Percentiles rank a stretch among this genome's conserved stretches.
Evolutionary conservation across 2,113 vertebrate species (phyloP).

Genomic region (Mobula hypostoma): DNA sequence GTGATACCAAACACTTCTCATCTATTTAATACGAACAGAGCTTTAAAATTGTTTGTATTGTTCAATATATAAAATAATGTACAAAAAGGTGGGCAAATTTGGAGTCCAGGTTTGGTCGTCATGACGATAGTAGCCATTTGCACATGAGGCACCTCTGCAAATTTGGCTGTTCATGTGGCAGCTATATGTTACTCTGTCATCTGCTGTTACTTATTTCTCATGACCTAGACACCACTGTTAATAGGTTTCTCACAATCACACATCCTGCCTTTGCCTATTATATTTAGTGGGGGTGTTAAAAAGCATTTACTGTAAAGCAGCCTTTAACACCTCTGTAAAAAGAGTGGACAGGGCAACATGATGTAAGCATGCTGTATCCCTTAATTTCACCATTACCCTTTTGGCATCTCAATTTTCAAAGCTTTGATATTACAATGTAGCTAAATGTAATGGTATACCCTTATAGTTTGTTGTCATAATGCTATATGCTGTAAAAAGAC

Average conservation of each 20-base stretch:
- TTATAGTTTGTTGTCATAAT: constrained; percentile 20
- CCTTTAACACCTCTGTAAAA: not conserved
- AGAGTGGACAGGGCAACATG: not conserved
- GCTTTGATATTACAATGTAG: constrained; percentile 10
- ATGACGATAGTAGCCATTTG: constrained; percentile 5
- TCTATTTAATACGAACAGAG: constrained; percentile 30
- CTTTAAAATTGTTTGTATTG: constrained; percentile 19
- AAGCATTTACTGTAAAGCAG: not conserved
- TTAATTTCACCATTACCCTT: not conserved
- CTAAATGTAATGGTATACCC: constrained; percentile 18
- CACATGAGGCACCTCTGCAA: not conserved
- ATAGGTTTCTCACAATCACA: not conserved
- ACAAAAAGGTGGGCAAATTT: not conserved
- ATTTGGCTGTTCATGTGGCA: not conserved
- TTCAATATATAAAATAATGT: constrained; percentile 27
- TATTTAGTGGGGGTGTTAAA: not conserved
- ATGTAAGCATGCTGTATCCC: not conserved
- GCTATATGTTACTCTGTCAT: not conserved
- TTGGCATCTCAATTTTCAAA: not conserved
- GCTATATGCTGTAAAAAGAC: constrained; percentile 28
- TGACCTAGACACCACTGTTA: not conserved
- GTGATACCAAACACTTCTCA: constrained; percentile 11
- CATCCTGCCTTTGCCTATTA: not conserved
- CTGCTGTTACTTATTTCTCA: not conserved
- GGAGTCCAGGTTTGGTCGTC: not conserved